Conservation (phyloP, 2,888 invertebrate species). For the Bombyx huttoni region DNA sequence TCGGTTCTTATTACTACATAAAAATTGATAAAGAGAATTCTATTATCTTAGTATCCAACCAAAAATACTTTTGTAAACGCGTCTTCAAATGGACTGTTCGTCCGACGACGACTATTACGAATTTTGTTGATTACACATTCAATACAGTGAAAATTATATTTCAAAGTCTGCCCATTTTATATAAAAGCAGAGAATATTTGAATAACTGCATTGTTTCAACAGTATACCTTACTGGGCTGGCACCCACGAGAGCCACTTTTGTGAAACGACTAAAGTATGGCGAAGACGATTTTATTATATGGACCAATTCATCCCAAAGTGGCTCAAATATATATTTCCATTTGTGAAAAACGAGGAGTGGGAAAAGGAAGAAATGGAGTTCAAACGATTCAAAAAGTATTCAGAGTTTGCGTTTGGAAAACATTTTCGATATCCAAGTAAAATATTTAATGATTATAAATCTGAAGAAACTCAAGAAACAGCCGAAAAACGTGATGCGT, state of each 20-base stretch:
- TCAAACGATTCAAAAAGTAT: slow-evolving; percentile 7
- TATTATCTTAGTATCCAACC: too few relatives aligned
- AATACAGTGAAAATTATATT: too few relatives aligned
- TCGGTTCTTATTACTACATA: too few relatives aligned
- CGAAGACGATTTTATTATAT: slow-evolving; percentile 11
- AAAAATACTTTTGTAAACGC: too few relatives aligned
- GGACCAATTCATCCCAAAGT: slow-evolving; percentile 11
- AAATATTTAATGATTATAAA: slow-evolving; percentile 8
- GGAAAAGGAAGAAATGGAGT: slow-evolving; percentile 11
- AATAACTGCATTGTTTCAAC: not conserved
- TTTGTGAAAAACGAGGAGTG: slow-evolving; percentile 12
- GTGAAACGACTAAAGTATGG: slow-evolving; percentile 9
- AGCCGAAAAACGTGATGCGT: not conserved
- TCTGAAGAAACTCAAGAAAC: slow-evolving; percentile 5
- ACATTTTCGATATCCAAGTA: slow-evolving; percentile 10
- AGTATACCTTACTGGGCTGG: slow-evolving; percentile 4
- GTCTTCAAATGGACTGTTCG: too few relatives aligned
- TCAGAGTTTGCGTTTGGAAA: slow-evolving; percentile 12
- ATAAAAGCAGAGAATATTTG: not conserved
- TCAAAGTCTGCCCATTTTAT: too few relatives aligned
- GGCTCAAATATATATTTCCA: slow-evolving; percentile 11
- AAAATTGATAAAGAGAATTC: too few relatives aligned
- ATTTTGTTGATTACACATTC: too few relatives aligned
- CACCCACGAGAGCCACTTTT: slow-evolving; percentile 1
- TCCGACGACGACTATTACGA: too few relatives aligned